Conservation (phyloP, 1,140 invertebrate species). For the Palaemon carinicauda region DNA sequence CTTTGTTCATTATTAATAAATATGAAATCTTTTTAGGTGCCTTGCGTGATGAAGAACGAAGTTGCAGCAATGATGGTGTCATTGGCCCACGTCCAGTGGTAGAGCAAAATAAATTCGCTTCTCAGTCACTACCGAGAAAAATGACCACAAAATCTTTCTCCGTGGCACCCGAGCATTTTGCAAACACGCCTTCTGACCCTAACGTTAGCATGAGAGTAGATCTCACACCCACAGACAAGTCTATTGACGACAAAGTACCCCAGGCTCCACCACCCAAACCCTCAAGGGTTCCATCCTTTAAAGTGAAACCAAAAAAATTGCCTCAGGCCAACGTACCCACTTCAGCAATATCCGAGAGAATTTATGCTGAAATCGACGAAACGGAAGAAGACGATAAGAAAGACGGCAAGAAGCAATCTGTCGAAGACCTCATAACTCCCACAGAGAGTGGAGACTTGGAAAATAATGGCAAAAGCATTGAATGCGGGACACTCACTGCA, state of each 20-base stretch:
- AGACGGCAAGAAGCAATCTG: conserved; percentile 12
- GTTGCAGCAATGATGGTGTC: conserved; percentile 52
- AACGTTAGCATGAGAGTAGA: neutral
- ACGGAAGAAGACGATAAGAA: conserved; percentile 49
- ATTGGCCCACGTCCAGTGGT: conserved; percentile 33
- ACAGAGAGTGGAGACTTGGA: conserved; percentile 9
- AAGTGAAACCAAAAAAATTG: conserved; percentile 54
- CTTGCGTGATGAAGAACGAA: conserved; percentile 29
- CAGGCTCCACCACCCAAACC: conserved; percentile 53
- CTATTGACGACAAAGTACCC: conserved; percentile 20
- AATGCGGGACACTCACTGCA: neutral
- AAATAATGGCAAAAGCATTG: conserved; percentile 21
- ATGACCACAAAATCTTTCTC: conserved; percentile 40
- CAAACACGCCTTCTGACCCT: neutral
- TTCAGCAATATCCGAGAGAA: conserved; percentile 25
- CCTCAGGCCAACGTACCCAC: neutral
- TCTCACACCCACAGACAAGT: neutral
- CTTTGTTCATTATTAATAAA: neutral
- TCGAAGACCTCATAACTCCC: conserved; percentile 32
- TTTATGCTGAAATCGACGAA: conserved; percentile 60
- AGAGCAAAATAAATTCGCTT: conserved; percentile 42
- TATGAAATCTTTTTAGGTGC: neutral
- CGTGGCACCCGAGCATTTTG: conserved; percentile 24
- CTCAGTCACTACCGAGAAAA: conserved; percentile 55
- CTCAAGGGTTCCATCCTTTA: conserved; percentile 58